Evolutionary conservation across 2,888 invertebrate genomes (phyloP), one percentile per base, ranked within the genome.

Genomic region (Sicus ferrugineus): DNA sequence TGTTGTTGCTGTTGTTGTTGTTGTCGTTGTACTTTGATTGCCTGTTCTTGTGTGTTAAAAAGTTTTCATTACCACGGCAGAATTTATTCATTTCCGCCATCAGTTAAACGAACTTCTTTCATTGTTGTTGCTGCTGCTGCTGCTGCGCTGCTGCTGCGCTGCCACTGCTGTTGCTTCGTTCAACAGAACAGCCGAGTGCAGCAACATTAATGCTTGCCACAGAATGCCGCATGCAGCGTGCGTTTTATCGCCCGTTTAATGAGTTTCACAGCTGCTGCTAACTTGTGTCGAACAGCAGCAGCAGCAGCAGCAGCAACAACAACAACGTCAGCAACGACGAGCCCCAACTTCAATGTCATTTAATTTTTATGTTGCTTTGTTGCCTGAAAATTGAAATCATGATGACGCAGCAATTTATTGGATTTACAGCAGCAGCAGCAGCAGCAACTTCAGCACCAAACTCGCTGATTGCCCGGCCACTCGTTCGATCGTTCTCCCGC

Each of bases 51-150:
- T 3, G 23, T 23, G 5, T 21, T 16, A 14, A 28, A 14, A 52
- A 21, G 11, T 23, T 52, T 52, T 52, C 50, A 23, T 52, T 46
- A 16, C n/a, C 16, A n/a, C 14, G 5, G n/a, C 19, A 23, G 16
- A 54, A 26, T 23, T 28, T 21, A 54, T 54, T 54, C 5, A 54
- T 23, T 54, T 54, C 54, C 54, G 54, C 54, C 16, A 5, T 19
- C 52, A 23, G 11, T 19, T 54, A 54, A 54, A 54, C 54, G 54
- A 54, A 52, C 50, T 54, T 26, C 16, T 54, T 54, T 54, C 28
- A 23, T 23, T 54, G 11, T 38, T 14, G 14, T 38, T 14, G 46
- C 6, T 46, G n/a, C n/a, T 54, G 11, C 3, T 1, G 7, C 14
- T 23, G 21, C 48, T 19, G 21, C 21, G 11, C 50, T 6, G 23